These are phyloP conservation scores for Cantharis flavilabris DNA, from an alignment of 2,888 invertebrate genomes.

Conservation along the genomic window DNA sequence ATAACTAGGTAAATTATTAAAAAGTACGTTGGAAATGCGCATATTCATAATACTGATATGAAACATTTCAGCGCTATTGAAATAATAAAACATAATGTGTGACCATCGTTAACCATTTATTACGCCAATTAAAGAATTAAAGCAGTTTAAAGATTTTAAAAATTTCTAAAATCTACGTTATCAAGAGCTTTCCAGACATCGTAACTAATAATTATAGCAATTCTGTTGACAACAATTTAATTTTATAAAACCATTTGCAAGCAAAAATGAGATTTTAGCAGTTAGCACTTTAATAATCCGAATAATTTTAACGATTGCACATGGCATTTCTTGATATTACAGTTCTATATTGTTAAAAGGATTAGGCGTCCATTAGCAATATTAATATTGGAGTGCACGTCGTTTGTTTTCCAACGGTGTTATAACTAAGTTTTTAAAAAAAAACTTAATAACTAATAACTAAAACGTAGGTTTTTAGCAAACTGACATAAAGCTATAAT, in stretches of 20 bases:
- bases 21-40: neutral
- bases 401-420: slow-evolving; percentile 16
- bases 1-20: neutral
- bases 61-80: neutral
- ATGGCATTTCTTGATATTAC: slow-evolving; percentile 23
- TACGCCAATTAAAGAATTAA: neutral
- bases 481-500: neutral
- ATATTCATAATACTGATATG: neutral
- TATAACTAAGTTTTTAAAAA: neutral
- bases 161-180: slow-evolving; percentile 5
- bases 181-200: slow-evolving; percentile 13
- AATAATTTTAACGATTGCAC: slow-evolving; percentile 30
- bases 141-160: neutral
- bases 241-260: slow-evolving; percentile 19
- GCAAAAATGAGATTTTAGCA: slow-evolving; percentile 29
- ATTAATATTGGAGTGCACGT: slow-evolving; percentile 32
- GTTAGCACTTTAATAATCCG: slow-evolving; percentile 21
- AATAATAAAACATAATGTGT: neutral
- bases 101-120: neutral
- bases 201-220: slow-evolving; percentile 23
- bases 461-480: neutral
- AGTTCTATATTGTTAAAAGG: slow-evolving; percentile 24
- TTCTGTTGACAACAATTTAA: slow-evolving; percentile 18
- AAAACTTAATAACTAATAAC: neutral
- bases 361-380: slow-evolving; percentile 32